Base-by-base conservation (phyloP, 2,888 invertebrate genomes). In the Philaethria dido region DNA sequence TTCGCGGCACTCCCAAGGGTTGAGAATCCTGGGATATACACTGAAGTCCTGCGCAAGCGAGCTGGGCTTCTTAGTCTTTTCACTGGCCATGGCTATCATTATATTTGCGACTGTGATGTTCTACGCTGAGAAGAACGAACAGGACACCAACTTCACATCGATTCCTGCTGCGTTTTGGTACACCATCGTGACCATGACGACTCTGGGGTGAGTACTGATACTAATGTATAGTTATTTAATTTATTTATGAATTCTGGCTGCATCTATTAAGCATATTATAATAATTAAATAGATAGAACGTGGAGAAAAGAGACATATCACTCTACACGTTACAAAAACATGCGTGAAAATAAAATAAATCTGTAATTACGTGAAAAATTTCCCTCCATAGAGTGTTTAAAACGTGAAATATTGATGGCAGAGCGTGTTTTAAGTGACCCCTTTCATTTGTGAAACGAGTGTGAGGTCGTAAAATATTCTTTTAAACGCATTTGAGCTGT, bases 61-160 rank as follows among this genome's bases (percentile, higher is more conserved):
- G 93, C 95, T 99, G 78, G 99, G 99, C 76, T 99, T 99, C 94
- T 95, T 99, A 73, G 99, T 99, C 70, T 99, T 99, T 93, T 99
- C 99, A 36, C 93, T 99, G 82, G 99, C 99, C 73, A 99, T 99
- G 99, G 99, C 99, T 81, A 99, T 99, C 89, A 99, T 99, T 82
- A 99, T 99, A 83, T 99, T 99, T 90, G 99, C 99, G 73, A 99
- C 99, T 47, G 99, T 99, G 78, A 99, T 99, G 99, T 99, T 98
- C 94, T 99, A 99, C 94, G 99, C 99, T 62, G 99, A 99, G 94
- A 99, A 99, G 93, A 99, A 99, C 88, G 99, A 98, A 75, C 96
- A 96, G 80, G 96, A 97, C 79, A 99, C 99, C 65, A 97, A 97
- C 89, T 99, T 99, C 94, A 99, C 98, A 73, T 99, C 99, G 87